Percentiles rank a stretch among this genome's conserved stretches.
These are phyloP conservation scores for Trissolcus japonicus DNA, from an alignment of 2,888 invertebrate species.

Conservation along the genomic window DNA sequence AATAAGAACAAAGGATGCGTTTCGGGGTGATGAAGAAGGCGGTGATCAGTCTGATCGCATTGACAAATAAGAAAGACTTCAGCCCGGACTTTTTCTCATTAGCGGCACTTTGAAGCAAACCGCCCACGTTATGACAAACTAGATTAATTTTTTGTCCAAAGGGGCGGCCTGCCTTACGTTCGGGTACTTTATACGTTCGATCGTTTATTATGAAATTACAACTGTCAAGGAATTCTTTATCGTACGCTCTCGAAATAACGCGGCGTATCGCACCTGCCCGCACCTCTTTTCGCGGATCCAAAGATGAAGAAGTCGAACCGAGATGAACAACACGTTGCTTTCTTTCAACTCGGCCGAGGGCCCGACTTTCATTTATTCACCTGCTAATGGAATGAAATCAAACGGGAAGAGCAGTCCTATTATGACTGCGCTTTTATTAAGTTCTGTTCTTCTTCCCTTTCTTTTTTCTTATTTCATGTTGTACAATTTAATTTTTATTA, in stretches of 20 bases:
- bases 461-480: neutral
- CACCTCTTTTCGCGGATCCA: conserved; percentile 45
- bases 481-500: neutral
- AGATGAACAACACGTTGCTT: conserved; percentile 26
- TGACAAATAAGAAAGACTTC: conserved; percentile 72
- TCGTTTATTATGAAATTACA: conserved; percentile 75
- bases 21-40: conserved; percentile 53
- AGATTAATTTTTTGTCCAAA: conserved; percentile 75
- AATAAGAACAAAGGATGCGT: conserved; percentile 1
- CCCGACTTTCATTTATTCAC: conserved; percentile 45
- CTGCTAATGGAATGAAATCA: conserved; percentile 51
- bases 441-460: neutral
- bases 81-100: conserved; percentile 73
- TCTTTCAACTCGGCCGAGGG: conserved; percentile 16
- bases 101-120: conserved; percentile 76
- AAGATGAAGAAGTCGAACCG: conserved; percentile 53
- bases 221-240: conserved; percentile 67
- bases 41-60: conserved; percentile 70
- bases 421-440: neutral
- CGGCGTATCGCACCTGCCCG: conserved; percentile 62
- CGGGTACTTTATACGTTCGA: conserved; percentile 60
- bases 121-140: conserved; percentile 77
- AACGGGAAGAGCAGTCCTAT: conserved; percentile 6
- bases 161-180: conserved; percentile 59
- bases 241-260: conserved; percentile 52